Conservation (phyloP, 2,888 invertebrate genomes). For the Heliconius hortense region DNA sequence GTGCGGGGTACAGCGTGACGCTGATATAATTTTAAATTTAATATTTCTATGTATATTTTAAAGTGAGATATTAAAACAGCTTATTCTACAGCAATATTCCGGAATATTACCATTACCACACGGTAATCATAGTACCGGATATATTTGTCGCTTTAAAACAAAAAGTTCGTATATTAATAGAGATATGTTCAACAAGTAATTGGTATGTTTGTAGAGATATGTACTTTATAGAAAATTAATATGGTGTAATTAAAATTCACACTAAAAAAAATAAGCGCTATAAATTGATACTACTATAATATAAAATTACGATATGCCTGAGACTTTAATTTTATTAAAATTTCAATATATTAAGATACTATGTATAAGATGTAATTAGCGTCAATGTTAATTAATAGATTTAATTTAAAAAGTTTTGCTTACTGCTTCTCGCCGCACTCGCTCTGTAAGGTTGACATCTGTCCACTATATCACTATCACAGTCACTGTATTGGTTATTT, state of each 20-base stretch:
- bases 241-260: neutral
- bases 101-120: constrained; percentile 51
- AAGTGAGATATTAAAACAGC: constrained; percentile 31
- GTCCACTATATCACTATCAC: constrained; percentile 74
- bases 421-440: constrained; percentile 73
- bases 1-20: no score
- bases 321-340: constrained; percentile 7
- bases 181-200: neutral
- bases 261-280: neutral
- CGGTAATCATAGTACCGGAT: constrained; percentile 54
- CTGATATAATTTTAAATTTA: no score
- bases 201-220: neutral
- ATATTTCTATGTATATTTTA: neutral
- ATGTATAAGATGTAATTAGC: neutral
- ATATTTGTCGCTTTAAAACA: constrained; percentile 53
- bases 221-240: constrained; percentile 21
- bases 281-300: neutral
- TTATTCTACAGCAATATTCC: no score
- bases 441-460: constrained; percentile 67
- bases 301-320: neutral
- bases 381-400: constrained; percentile 24
- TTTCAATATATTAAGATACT: neutral
- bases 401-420: constrained; percentile 52
- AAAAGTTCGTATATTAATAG: constrained; percentile 33
- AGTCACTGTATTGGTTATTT: constrained; percentile 73